Evolutionary conservation across 2,888 invertebrate genomes (phyloP).

Genomic region (Carabus problematicus): DNA sequence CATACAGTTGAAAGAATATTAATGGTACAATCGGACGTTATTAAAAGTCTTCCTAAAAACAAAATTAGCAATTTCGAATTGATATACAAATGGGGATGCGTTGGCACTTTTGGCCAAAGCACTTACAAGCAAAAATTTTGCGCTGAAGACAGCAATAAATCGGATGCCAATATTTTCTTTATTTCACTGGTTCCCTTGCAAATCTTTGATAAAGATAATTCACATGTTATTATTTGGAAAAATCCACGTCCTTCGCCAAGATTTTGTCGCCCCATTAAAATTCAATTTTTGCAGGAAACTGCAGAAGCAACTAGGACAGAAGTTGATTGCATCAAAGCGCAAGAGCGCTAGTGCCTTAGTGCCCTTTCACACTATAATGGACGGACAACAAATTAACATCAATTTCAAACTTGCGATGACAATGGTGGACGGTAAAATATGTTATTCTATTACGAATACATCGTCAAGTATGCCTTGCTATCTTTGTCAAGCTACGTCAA

Average conservation of each 20-base stretch:
- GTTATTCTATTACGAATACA: conserved; percentile 48
- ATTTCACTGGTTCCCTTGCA: conserved; percentile 46
- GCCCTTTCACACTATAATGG: conserved; percentile 4
- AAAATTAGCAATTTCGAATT: conserved; percentile 42
- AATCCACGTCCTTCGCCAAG: conserved; percentile 50
- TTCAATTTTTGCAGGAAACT: conserved; percentile 48
- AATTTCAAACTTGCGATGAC: conserved; percentile 44
- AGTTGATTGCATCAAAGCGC: conserved; percentile 24
- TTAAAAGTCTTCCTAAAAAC: conserved; percentile 28
- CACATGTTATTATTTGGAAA: conserved; percentile 47
- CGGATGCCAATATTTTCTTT: conserved; percentile 45
- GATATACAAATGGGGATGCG: conserved; percentile 47
- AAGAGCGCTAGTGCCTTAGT: conserved; percentile 1
- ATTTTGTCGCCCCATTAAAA: conserved; percentile 50
- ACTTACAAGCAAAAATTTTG: conserved; percentile 44
- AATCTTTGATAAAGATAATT: conserved; percentile 29
- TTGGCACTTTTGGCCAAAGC: conserved; percentile 45
- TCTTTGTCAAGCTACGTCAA: conserved; percentile 48
- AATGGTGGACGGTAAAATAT: conserved; percentile 50
- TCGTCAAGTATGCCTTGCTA: conserved; percentile 48
- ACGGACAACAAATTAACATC: conserved; percentile 16
- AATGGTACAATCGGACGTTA: conserved; percentile 34
- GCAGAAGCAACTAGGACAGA: conserved; percentile 48
- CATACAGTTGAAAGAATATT: conserved; percentile 45
- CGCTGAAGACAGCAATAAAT: conserved; percentile 31